Percentiles rank a stretch among this genome's conserved stretches.
These are phyloP conservation scores for Gallinago stenura DNA, from an alignment of 2,797 vertebrate species.

Conservation along the genomic window DNA sequence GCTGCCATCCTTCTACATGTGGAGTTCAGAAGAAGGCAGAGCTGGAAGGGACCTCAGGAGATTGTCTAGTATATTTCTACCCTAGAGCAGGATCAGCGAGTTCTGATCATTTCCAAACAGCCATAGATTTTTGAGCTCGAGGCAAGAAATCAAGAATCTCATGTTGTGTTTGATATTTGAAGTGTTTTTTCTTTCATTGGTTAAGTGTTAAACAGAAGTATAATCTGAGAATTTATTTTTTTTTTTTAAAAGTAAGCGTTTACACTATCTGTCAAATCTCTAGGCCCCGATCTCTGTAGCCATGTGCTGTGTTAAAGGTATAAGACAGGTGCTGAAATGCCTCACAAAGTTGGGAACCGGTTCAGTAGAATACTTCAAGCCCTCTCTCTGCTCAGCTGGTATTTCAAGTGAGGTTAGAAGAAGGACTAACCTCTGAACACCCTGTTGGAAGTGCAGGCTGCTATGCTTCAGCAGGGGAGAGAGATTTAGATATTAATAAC, in stretches of 20 bases:
- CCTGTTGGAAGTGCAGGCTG: background rate
- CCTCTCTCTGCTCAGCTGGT: background rate
- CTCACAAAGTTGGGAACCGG: background rate
- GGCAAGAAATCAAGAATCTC: background rate
- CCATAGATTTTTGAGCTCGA: background rate
- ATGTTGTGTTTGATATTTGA: background rate
- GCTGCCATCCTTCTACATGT: background rate
- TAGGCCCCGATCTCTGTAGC: background rate
- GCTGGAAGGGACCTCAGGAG: background rate
- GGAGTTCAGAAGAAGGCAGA: background rate
- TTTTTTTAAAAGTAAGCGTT: background rate
- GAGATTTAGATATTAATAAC: slow-evolving; percentile 13
- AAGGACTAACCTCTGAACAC: background rate
- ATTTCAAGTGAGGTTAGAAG: background rate
- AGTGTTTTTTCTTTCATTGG: background rate
- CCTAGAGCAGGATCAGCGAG: background rate
- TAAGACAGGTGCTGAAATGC: background rate
- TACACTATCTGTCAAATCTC: background rate
- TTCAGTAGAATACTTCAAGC: background rate
- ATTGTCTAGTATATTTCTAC: background rate
- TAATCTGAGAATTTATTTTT: background rate
- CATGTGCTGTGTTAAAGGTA: rapidly evolving
- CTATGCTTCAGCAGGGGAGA: background rate
- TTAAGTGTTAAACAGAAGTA: background rate
- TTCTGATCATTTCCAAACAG: background rate